These are phyloP conservation scores for Polypterus bichir DNA, from an alignment of 2,113 vertebrate genomes.

Conservation along the genomic window DNA sequence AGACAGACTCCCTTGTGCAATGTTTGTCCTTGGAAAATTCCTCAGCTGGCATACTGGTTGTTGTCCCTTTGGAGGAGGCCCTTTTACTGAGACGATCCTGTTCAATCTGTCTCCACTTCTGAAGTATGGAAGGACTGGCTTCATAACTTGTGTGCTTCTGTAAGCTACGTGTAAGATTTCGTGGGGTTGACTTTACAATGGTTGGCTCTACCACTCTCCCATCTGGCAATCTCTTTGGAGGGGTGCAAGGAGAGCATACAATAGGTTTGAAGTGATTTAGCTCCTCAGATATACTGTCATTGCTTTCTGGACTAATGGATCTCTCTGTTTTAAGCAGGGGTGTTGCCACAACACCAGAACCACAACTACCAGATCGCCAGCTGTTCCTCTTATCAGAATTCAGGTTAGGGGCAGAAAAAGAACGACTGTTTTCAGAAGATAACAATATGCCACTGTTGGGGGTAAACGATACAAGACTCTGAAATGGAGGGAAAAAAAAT, in stretches of 20 bases:
- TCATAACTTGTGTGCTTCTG: conserved; percentile 80
- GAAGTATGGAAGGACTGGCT: conserved; percentile 75
- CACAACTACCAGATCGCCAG: conserved; percentile 36
- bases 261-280: conserved; percentile 97
- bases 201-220: conserved; percentile 72
- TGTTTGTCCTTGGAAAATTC: conserved; percentile 10
- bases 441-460: conserved; percentile 69
- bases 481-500: neutral
- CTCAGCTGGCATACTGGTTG: conserved; percentile 54
- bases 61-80: conserved; percentile 70
- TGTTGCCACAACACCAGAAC: conserved; percentile 19
- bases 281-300: conserved; percentile 95
- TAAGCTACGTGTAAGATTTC: conserved; percentile 71
- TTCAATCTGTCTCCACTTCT: conserved; percentile 88
- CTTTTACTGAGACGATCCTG: conserved; percentile 76
- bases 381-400: conserved; percentile 50
- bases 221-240: conserved; percentile 79
- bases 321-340: conserved; percentile 54
- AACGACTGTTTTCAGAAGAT: conserved; percentile 77
- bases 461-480: conserved; percentile 41
- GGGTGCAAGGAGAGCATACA: conserved; percentile 88
- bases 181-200: conserved; percentile 85
- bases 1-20: neutral
- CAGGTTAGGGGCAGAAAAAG: conserved; percentile 68
- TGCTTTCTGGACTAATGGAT: conserved; percentile 88